These are phyloP conservation scores for Alectura lathami DNA, from an alignment of 2,113 vertebrate species.

Conservation along the genomic window DNA sequence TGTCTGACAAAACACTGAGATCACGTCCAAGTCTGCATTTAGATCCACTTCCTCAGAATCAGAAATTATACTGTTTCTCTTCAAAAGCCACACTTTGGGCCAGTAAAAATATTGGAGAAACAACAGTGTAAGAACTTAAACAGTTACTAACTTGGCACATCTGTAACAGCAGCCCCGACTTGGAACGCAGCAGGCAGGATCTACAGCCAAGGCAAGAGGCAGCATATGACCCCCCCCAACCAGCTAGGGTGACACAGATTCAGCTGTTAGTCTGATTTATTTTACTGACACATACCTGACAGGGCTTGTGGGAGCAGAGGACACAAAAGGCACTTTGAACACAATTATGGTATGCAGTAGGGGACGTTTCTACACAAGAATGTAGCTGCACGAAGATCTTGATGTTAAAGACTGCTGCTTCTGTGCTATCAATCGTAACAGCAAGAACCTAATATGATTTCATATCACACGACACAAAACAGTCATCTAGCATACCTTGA, in stretches of 20 bases:
- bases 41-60: not conserved
- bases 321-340: not conserved
- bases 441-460: not conserved
- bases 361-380: not conserved
- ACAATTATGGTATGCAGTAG: not conserved
- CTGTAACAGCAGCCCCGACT: not conserved
- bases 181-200: not conserved
- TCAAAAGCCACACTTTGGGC: not conserved
- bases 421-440: not conserved
- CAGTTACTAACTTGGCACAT: not conserved
- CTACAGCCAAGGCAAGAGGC: not conserved
- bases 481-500: accelerated
- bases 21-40: not conserved
- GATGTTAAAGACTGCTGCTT: not conserved
- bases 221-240: conserved; percentile 10
- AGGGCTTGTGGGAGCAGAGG: not conserved
- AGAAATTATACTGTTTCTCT: not conserved
- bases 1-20: not conserved
- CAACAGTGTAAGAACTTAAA: not conserved
- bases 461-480: not conserved
- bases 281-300: conserved; percentile 32
- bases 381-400: not conserved
- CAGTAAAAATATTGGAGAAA: not conserved
- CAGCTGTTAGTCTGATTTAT: conserved; percentile 26
- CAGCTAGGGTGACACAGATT: conserved; percentile 11